Evolutionary conservation across 2,797 vertebrate species (phyloP), one percentile per base, ranked within the genome.

Genomic region (Lepus oiostolus): DNA sequence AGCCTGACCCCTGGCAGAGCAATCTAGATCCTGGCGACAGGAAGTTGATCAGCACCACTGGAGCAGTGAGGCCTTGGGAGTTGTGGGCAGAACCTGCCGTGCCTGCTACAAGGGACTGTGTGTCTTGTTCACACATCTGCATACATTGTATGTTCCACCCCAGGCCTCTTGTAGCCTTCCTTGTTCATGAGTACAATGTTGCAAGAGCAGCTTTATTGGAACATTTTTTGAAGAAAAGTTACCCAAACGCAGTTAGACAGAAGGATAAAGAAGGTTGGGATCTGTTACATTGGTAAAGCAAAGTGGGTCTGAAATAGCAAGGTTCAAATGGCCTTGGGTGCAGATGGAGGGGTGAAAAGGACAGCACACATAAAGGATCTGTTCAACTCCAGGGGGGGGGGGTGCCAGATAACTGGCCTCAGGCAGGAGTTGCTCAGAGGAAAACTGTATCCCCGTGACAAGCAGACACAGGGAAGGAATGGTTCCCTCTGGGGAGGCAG

Each of bases 251-350:
- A 42, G 42, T 42, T 42, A 42, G 42, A 42, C 42, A 42, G 76
- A 92, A 94, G 32, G 38, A 52, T 89, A 68, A 87, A 80, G 28
- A 13, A 42, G 75, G 11, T n/a, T 76, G 47, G 22, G 72, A 89
- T 38, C 85, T 58, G n/a, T 65, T 91, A 63, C 17, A 38, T 77
- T 90, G 71, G 22, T 16, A 5, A 47, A 89, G 35, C 89, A 91
- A 82, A 71, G 19, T 89, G n/a, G 30, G 11, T 58, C 72, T 71
- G 76, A 35, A 70, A 81, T 47, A 85, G 63, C 42, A 68, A 77
- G n/a, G 63, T 82, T 89, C 94, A 86, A 47, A 87, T 88, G 88
- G 28, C n/a, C 62, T 47, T 91, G 77, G 35, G 47, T 28, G 54
- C 91, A 47, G 50, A 90, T 7, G 32, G 47, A 38, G 60, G 16